Evolutionary conservation across 2,888 invertebrate genomes (phyloP).

Genomic region (Drosophila yooni): DNA sequence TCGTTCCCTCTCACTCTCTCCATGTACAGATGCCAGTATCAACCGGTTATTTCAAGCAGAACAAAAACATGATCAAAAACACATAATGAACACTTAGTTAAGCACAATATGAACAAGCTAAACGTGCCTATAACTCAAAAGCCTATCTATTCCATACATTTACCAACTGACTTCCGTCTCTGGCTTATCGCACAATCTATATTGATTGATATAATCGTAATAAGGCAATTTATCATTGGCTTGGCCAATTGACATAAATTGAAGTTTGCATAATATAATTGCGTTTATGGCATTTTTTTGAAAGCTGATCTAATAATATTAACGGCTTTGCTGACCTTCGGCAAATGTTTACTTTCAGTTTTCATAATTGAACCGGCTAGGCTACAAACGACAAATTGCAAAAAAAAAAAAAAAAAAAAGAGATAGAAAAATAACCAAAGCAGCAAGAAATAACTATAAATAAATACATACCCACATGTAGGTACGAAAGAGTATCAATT

Average conservation of each 20-base stretch:
- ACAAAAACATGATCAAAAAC: background rate
- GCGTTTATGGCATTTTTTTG: slow-evolving; percentile 48
- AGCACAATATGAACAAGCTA: background rate
- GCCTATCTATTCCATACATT: background rate
- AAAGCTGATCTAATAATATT: slow-evolving; percentile 76
- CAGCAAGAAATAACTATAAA: slow-evolving; percentile 40
- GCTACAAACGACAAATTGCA: slow-evolving; percentile 47
- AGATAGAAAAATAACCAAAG: no score
- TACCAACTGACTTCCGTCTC: slow-evolving; percentile 33
- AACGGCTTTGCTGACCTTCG: slow-evolving; percentile 70
- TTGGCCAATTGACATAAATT: slow-evolving; percentile 47
- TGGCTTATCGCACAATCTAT: slow-evolving; percentile 16
- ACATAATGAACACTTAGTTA: background rate
- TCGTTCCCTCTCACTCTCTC: background rate
- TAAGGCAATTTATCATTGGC: slow-evolving; percentile 45
- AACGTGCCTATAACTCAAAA: background rate
- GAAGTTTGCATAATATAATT: slow-evolving; percentile 52
- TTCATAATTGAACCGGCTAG: slow-evolving; percentile 59
- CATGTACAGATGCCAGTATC: background rate
- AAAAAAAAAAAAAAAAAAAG: slow-evolving; percentile 30
- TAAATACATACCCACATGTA: slow-evolving; percentile 30
- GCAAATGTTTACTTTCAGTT: slow-evolving; percentile 75
- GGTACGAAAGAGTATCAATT: slow-evolving; percentile 69
- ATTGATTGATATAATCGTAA: slow-evolving; percentile 15
- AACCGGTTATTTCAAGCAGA: slow-evolving; percentile 3